Evolutionary conservation across 2,797 vertebrate genomes (phyloP).

Genomic region (Hyperoplus immaculatus): DNA sequence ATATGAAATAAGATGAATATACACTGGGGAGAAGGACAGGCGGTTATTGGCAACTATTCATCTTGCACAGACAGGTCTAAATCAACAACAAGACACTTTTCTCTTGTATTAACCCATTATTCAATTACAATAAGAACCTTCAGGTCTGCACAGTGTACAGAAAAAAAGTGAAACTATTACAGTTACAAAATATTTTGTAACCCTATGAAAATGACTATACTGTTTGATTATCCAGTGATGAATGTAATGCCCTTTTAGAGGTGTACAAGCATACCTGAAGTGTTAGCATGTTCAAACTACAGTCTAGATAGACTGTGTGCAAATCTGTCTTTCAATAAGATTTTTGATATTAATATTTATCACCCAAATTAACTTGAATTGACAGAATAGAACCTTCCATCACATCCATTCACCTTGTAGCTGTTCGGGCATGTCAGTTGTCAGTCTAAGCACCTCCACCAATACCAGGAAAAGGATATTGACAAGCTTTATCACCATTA

Average conservation of each 20-base stretch:
- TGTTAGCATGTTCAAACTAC: conserved; percentile 18
- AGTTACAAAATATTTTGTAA: conserved; percentile 14
- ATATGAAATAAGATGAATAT: background rate
- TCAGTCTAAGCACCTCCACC: conserved; percentile 35
- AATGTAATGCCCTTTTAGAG: conserved; percentile 7
- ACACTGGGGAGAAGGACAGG: background rate
- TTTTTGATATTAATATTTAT: conserved; percentile 72
- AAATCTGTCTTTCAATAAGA: conserved; percentile 60
- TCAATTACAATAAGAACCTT: background rate
- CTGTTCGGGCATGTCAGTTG: conserved; percentile 53
- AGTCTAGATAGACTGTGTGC: conserved; percentile 10
- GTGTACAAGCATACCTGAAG: background rate
- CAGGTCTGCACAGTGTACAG: background rate
- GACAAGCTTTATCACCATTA: conserved; percentile 70
- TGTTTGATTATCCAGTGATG: background rate
- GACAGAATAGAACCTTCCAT: conserved; percentile 22
- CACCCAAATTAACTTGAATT: too few relatives aligned
- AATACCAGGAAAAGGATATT: conserved; percentile 54
- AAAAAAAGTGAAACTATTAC: background rate
- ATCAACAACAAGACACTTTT: background rate
- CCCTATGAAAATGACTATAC: conserved; percentile 2
- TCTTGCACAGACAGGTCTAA: conserved; percentile 2
- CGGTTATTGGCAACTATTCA: background rate
- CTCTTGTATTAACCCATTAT: background rate
- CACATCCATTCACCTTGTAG: conserved; percentile 40